These are phyloP conservation scores for Eudasyphora cyanicolor DNA, from an alignment of 2,888 invertebrate species.

Conservation along the genomic window DNA sequence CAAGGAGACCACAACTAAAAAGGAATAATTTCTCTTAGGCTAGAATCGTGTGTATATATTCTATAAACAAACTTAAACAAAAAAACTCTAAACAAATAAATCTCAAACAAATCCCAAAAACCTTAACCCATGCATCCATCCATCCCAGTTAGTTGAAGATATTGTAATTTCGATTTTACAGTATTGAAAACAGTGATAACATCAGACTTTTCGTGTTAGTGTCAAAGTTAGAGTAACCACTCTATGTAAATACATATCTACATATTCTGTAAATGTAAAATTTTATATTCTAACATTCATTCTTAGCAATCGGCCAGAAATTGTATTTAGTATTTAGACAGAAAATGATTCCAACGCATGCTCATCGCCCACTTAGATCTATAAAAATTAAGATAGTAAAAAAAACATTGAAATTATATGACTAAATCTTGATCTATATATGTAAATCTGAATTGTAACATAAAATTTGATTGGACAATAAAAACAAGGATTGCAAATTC, in stretches of 20 bases:
- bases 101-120: not conserved
- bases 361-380: not conserved
- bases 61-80: not conserved
- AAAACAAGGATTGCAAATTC: not conserved
- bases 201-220: slow-evolving; percentile 24
- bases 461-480: slow-evolving; percentile 14
- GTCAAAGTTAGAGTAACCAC: slow-evolving; percentile 17
- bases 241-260: not conserved
- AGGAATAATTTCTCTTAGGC: slow-evolving; percentile 1
- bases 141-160: not conserved
- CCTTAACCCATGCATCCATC: not conserved
- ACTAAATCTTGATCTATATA: not conserved
- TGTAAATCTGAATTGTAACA: not conserved
- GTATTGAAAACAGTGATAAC: slow-evolving; percentile 6
- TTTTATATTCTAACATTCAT: no score
- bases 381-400: not conserved
- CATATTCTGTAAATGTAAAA: not conserved
- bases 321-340: slow-evolving; percentile 5
- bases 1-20: slow-evolving; percentile 76
- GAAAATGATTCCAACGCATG: not conserved
- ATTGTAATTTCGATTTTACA: slow-evolving; percentile 8
- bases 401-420: not conserved
- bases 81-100: not conserved
- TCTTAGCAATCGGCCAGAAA: not conserved
- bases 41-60: not conserved